A percentile compares a stretch with the other conserved stretches of the same genome.
These are phyloP conservation scores for Chymomyza procnemis DNA, from an alignment of 2,888 invertebrate species.

Conservation along the genomic window DNA sequence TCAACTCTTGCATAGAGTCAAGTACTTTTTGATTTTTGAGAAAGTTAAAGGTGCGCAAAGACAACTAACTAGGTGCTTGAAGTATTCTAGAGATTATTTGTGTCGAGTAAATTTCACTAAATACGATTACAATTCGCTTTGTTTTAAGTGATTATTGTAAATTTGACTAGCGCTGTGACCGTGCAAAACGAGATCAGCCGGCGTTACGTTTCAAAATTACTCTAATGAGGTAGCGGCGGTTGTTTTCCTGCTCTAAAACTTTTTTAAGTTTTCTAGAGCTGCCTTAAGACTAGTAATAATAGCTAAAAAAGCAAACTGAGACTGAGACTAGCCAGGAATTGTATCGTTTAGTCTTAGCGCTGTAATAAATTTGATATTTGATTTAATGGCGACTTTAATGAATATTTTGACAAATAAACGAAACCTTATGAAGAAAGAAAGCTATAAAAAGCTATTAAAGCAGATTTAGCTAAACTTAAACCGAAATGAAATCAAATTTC, in stretches of 20 bases:
- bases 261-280: conserved; percentile 38
- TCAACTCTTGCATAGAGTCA: not conserved
- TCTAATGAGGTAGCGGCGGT: conserved; percentile 77
- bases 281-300: conserved; percentile 40
- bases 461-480: no score
- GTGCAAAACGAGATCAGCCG: not conserved
- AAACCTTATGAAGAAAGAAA: no score
- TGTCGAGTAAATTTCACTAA: not conserved
- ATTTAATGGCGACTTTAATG: not conserved
- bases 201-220: conserved; percentile 45
- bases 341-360: not conserved
- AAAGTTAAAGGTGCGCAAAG: conserved; percentile 43
- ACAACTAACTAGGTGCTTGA: conserved; percentile 56
- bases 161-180: conserved; percentile 45
- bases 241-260: conserved; percentile 39
- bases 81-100: conserved; percentile 1
- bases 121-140: not conserved
- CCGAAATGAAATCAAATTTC: no score
- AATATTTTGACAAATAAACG: no score
- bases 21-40: conserved; percentile 8
- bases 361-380: not conserved
- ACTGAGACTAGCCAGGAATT: not conserved
- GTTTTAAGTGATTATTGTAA: conserved; percentile 40
- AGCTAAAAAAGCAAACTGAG: conserved; percentile 12
- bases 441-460: no score